Evolutionary conservation across 2,888 invertebrate genomes (phyloP).

Genomic region (Folsomia manolachei): DNA sequence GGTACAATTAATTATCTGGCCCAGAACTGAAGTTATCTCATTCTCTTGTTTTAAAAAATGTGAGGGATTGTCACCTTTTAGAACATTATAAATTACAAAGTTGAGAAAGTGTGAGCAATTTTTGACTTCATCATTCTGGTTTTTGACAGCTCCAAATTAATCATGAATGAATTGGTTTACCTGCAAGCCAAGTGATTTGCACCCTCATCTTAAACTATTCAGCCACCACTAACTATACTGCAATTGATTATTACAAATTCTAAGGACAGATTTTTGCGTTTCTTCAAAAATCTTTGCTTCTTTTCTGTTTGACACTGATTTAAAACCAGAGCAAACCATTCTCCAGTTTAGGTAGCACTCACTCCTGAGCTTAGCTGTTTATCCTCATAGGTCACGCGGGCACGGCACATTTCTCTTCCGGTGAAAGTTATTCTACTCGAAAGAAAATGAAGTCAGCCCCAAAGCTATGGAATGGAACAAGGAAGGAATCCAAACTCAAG

Average conservation of each 20-base stretch:
- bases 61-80: too few relatives aligned
- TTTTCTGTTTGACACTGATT: too few relatives aligned
- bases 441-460: background rate
- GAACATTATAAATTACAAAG: too few relatives aligned
- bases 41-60: too few relatives aligned
- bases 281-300: too few relatives aligned
- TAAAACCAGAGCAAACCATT: background rate
- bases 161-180: background rate
- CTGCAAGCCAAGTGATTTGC: background rate
- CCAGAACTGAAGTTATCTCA: too few relatives aligned
- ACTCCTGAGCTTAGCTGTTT: background rate
- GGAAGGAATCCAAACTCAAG: background rate
- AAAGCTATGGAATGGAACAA: background rate
- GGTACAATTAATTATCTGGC: too few relatives aligned
- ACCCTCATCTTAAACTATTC: background rate
- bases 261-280: background rate
- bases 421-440: background rate
- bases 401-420: background rate
- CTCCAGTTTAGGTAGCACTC: background rate
- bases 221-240: background rate
- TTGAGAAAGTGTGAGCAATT: too few relatives aligned
- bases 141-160: background rate
- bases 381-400: background rate
- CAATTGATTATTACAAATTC: background rate
- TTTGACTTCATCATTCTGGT: too few relatives aligned